Percentiles rank a stretch among this genome's conserved stretches.
These are phyloP conservation scores for Virgularia gustaviana DNA, from an alignment of 92 coral and sea anemone species.

Conservation along the genomic window DNA sequence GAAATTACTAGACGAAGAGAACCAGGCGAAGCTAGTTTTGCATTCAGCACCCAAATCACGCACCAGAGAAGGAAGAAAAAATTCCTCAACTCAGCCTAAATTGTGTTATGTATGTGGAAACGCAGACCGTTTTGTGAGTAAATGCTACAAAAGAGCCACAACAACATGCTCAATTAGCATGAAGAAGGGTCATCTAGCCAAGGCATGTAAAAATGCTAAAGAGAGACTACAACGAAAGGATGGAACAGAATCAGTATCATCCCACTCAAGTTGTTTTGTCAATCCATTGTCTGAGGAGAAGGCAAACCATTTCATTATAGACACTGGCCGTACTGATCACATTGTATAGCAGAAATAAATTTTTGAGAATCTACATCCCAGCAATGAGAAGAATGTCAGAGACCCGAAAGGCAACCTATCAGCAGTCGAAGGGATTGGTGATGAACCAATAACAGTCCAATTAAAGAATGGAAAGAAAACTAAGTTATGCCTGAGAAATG, in stretches of 20 bases:
- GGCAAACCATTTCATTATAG: conserved; percentile 1
- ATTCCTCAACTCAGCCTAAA: neutral
- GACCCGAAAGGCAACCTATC: conserved; percentile 10
- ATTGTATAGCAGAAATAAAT: neutral
- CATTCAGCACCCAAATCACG: neutral
- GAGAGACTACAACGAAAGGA: neutral
- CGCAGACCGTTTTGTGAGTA: neutral
- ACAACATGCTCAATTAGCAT: neutral
- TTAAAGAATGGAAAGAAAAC: conserved; percentile 5
- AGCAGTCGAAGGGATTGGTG: conserved; percentile 23
- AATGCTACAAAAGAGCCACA: conserved; percentile 6
- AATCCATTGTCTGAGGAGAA: neutral
- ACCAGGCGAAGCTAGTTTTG: neutral
- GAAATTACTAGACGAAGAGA: conserved; percentile 10
- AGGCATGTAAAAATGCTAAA: neutral
- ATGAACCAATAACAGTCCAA: conserved; percentile 15
- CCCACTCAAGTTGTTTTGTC: neutral
- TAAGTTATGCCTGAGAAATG: neutral
- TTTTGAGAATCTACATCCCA: neutral
- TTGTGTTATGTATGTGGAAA: conserved; percentile 1
- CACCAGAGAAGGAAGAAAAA: neutral
- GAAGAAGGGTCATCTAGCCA: conserved; percentile 10
- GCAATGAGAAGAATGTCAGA: neutral
- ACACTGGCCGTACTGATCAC: conserved; percentile 8
- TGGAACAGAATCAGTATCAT: neutral